Percentiles rank a stretch among this genome's conserved stretches.
Evolutionary conservation across 2,113 vertebrate species (phyloP).

Genomic region (Dunckerocampus dactyliophorus): DNA sequence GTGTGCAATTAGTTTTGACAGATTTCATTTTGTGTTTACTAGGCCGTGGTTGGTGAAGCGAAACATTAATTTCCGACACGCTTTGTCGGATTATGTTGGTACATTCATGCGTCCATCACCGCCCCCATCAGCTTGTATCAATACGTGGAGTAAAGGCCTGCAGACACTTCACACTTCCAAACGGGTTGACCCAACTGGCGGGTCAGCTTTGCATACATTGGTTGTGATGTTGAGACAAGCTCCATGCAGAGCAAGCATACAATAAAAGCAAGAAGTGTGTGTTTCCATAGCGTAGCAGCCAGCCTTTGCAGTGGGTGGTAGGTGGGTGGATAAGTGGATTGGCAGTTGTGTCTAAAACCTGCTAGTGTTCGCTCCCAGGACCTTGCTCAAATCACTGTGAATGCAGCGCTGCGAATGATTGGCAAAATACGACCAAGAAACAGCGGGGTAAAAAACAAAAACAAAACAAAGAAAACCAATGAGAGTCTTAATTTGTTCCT

Average conservation of each 20-base stretch:
- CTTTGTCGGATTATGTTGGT: constrained; percentile 34
- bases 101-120: constrained; percentile 21
- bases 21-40: constrained; percentile 37
- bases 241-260: constrained; percentile 15
- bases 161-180: background rate
- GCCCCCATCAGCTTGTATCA: constrained; percentile 20
- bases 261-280: constrained; percentile 33
- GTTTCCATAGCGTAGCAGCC: constrained; percentile 49
- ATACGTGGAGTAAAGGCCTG: constrained; percentile 8
- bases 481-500: constrained; percentile 30
- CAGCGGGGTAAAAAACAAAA: constrained; percentile 8
- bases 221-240: constrained; percentile 1
- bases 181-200: constrained; percentile 2
- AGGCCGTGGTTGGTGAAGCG: constrained; percentile 32
- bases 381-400: constrained; percentile 64
- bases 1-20: constrained; percentile 42
- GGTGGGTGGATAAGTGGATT: constrained; percentile 74
- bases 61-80: constrained; percentile 48
- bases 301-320: constrained; percentile 51
- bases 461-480: constrained; percentile 13
- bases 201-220: constrained; percentile 1
- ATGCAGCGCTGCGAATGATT: constrained; percentile 44
- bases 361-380: constrained; percentile 62
- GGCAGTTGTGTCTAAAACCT: constrained; percentile 69
- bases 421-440: constrained; percentile 31